These are phyloP conservation scores for Drosophila rufa DNA, from an alignment of 1,140 invertebrate species.

Conservation along the genomic window DNA sequence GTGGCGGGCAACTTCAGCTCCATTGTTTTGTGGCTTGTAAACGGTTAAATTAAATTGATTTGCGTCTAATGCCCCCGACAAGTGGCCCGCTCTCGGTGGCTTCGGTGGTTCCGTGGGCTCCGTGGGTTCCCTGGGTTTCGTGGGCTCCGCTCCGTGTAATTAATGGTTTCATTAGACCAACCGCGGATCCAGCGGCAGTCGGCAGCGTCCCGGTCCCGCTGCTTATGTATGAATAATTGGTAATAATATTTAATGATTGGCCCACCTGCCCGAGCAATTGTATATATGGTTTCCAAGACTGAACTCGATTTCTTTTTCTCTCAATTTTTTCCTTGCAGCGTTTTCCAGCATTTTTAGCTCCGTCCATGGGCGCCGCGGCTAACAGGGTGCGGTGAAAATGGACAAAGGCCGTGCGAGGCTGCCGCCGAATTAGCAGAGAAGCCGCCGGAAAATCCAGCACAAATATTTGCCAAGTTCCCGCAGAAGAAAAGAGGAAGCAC, in stretches of 20 bases:
- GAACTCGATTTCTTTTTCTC: constrained; percentile 31
- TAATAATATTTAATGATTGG: constrained; percentile 84
- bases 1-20: constrained; percentile 33
- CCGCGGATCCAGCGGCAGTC: constrained; percentile 61
- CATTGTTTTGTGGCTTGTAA: constrained; percentile 77
- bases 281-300: constrained; percentile 38
- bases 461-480: constrained; percentile 69
- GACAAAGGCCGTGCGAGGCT: constrained; percentile 76
- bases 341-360: constrained; percentile 45
- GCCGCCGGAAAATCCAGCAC: constrained; percentile 34
- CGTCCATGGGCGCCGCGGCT: constrained; percentile 71
- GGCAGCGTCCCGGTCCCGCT: constrained; percentile 61
- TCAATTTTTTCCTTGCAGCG: constrained; percentile 5
- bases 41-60: constrained; percentile 84
- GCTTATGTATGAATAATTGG: constrained; percentile 84
- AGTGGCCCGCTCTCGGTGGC: constrained; percentile 68
- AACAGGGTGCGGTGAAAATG: constrained; percentile 70
- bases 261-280: constrained; percentile 78
- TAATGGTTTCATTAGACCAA: constrained; percentile 83
- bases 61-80: constrained; percentile 82
- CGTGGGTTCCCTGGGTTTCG: background rate
- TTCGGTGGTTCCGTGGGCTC: constrained; percentile 18
- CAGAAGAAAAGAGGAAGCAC: constrained; percentile 21
- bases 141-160: constrained; percentile 57
- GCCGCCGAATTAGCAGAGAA: constrained; percentile 76